phyloP scores from a whole-genome alignment of 1,140 invertebrate species.

The Bombyx mandarina region DNA sequence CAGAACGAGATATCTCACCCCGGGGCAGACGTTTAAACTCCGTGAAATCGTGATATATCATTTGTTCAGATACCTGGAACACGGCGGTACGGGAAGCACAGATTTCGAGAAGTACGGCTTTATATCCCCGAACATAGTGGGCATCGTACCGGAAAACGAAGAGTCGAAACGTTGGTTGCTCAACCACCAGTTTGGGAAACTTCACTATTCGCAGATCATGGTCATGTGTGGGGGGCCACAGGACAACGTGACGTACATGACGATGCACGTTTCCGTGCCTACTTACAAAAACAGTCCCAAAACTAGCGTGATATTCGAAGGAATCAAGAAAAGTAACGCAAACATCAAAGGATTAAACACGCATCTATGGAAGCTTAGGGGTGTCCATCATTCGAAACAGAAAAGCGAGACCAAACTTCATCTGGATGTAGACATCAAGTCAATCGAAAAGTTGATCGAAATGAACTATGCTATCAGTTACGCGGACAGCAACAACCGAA shows the following conservation, averaged over 20 bases:
- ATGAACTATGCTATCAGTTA: constrained; percentile 42
- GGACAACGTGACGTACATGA: constrained; percentile 12
- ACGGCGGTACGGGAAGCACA: constrained; percentile 26
- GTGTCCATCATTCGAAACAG: not conserved
- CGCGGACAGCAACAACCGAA: constrained; percentile 14
- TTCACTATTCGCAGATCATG: constrained; percentile 28
- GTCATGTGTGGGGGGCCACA: constrained; percentile 21
- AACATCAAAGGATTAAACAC: constrained; percentile 49
- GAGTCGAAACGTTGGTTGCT: constrained; percentile 45
- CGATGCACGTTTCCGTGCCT: constrained; percentile 12
- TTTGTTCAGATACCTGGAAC: constrained; percentile 40
- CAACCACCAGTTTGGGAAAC: constrained; percentile 23
- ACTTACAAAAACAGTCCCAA: constrained; percentile 28
- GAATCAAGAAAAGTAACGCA: constrained; percentile 38
- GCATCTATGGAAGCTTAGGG: constrained; percentile 37
- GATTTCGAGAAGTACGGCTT: constrained; percentile 53
- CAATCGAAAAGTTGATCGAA: constrained; percentile 33
- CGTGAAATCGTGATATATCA: constrained; percentile 44
- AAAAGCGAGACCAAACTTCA: constrained; percentile 14
- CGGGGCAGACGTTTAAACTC: constrained; percentile 35
- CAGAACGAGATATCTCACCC: constrained; percentile 29
- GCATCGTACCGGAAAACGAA: constrained; percentile 40
- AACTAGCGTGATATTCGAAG: constrained; percentile 16
- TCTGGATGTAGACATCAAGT: constrained; percentile 49
- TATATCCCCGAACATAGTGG: constrained; percentile 37